These are phyloP conservation scores for Potamarius usumacintae DNA, from an alignment of 2,113 vertebrate species.

Conservation along the genomic window DNA sequence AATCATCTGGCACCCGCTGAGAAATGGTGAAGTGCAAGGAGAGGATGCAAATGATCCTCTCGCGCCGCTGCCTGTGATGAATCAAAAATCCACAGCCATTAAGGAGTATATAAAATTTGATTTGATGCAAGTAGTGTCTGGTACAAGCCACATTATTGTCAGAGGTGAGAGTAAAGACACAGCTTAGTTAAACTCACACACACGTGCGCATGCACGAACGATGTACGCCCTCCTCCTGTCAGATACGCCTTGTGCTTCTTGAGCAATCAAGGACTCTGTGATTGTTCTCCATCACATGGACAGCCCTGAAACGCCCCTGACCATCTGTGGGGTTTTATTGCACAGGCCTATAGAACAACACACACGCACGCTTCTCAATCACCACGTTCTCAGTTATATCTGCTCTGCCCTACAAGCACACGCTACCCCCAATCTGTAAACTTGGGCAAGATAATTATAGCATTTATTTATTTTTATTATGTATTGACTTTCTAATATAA, in stretches of 20 bases:
- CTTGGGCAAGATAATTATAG: not conserved
- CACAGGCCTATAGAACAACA: constrained; percentile 51
- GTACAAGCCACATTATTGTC: constrained; percentile 68
- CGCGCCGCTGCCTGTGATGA: constrained; percentile 65
- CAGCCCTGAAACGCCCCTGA: constrained; percentile 66
- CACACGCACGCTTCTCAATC: constrained; percentile 34
- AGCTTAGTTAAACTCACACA: constrained; percentile 69
- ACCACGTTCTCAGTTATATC: not conserved
- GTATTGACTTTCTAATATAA: not conserved
- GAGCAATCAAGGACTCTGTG: constrained; percentile 73
- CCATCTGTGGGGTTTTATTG: constrained; percentile 76
- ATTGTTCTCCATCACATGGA: constrained; percentile 73
- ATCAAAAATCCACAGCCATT: constrained; percentile 68
- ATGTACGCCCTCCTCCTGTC: constrained; percentile 67
- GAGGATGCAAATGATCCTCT: constrained; percentile 68
- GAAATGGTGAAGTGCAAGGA: constrained; percentile 54
- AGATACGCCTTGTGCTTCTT: constrained; percentile 70
- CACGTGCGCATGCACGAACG: constrained; percentile 45
- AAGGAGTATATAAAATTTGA: constrained; percentile 71
- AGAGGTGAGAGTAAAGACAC: constrained; percentile 63
- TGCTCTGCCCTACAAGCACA: not conserved
- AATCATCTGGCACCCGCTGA: constrained; percentile 67
- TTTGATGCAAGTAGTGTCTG: constrained; percentile 65
- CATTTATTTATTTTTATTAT: constrained; percentile 1
- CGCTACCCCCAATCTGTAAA: not conserved